Percentiles rank a stretch among this genome's conserved stretches.
Conservation (phyloP, 2,888 invertebrate genomes). For the Agriopis aurantiaria region DNA sequence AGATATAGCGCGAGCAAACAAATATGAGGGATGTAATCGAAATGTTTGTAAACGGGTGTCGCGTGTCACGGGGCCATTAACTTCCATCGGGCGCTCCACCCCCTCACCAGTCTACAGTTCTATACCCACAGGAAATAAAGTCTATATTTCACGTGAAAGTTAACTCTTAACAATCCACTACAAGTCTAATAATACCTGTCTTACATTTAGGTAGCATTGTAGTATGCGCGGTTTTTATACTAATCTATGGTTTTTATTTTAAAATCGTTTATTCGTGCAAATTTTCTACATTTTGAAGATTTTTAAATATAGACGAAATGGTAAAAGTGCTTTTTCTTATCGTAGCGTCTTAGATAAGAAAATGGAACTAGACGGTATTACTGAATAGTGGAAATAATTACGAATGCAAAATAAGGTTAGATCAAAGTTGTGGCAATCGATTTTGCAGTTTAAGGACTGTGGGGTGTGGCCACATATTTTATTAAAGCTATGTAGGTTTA, state of each 20-base stretch:
- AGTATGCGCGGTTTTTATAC: slow-evolving; percentile 20
- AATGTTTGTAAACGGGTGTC: slow-evolving; percentile 82
- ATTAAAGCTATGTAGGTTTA: too few relatives aligned
- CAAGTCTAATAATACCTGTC: slow-evolving; percentile 38
- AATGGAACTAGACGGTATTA: background rate
- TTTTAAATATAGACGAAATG: slow-evolving; percentile 2
- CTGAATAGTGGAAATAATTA: background rate
- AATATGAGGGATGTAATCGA: slow-evolving; percentile 79
- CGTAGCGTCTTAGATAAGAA: background rate
- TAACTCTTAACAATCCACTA: slow-evolving; percentile 44
- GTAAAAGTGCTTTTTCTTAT: slow-evolving; percentile 3
- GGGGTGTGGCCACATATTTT: too few relatives aligned
- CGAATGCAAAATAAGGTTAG: background rate
- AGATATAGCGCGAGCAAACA: slow-evolving; percentile 72
- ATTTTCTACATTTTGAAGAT: slow-evolving; percentile 5
- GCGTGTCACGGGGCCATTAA: slow-evolving; percentile 77
- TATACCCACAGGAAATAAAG: slow-evolving; percentile 51
- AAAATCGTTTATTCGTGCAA: background rate
- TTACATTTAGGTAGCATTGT: slow-evolving; percentile 32
- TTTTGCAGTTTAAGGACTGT: background rate
- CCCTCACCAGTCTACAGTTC: slow-evolving; percentile 42
- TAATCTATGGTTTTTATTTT: slow-evolving; percentile 6
- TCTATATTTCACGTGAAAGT: slow-evolving; percentile 53
- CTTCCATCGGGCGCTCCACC: slow-evolving; percentile 51
- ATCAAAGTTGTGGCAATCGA: background rate